Conservation (phyloP, 2,888 invertebrate genomes). For the Entomobrya multifasciata region DNA sequence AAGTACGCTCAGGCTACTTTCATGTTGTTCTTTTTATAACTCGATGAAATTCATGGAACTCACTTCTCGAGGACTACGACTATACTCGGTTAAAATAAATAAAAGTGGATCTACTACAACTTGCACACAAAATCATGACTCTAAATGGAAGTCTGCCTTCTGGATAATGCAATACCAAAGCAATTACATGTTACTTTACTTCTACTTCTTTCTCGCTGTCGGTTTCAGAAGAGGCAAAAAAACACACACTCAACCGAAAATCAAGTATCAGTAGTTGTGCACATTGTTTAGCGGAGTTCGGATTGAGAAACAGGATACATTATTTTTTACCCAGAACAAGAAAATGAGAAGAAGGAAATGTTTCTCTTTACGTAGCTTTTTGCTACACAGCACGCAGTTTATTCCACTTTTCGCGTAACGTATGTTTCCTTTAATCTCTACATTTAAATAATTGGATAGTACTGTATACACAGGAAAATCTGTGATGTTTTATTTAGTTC, state of each 20-base stretch:
- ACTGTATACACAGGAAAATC: too few species aligned
- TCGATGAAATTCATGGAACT: slow-evolving; percentile 19
- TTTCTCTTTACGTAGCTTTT: background rate
- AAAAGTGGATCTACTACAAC: slow-evolving; percentile 18
- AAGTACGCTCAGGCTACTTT: too few species aligned
- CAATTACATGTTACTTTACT: background rate
- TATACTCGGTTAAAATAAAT: slow-evolving; percentile 18
- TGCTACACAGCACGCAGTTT: background rate
- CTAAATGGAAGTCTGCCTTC: too few species aligned
- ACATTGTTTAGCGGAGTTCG: too few species aligned
- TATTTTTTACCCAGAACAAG: background rate
- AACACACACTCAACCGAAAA: background rate
- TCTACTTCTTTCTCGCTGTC: too few species aligned
- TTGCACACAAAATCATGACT: too few species aligned
- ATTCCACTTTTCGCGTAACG: background rate
- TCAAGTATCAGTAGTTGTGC: too few species aligned
- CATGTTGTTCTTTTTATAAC: slow-evolving; percentile 19
- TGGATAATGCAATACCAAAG: background rate
- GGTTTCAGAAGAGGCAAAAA: background rate
- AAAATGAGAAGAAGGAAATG: background rate
- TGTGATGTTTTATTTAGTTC: too few species aligned
- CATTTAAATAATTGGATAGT: background rate
- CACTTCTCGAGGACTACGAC: background rate
- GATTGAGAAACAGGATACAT: background rate
- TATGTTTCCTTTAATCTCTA: background rate